phyloP scores from a whole-genome alignment of 1,140 invertebrate species.

The Scaptomyza graminum region DNA sequence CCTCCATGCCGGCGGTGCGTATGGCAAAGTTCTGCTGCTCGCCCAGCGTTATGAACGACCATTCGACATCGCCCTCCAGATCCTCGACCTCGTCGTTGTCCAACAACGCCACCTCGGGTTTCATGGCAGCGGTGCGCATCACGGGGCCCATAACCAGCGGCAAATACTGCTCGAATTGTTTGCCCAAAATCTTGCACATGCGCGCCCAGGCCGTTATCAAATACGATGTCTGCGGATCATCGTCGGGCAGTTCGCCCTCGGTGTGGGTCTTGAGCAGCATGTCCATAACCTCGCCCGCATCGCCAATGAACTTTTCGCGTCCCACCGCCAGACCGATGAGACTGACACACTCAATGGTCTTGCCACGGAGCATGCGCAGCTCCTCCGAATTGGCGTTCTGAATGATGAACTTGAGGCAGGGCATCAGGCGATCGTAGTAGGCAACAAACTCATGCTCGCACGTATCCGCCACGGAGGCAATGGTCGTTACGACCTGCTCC shows the following conservation, averaged over 20 bases:
- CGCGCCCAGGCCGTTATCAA: slow-evolving; percentile 99
- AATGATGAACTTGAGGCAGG: slow-evolving; percentile 98
- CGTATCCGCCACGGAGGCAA: slow-evolving; percentile 99
- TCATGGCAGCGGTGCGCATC: slow-evolving; percentile 96
- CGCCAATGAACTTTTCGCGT: slow-evolving; percentile 95
- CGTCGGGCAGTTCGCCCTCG: slow-evolving; percentile 92
- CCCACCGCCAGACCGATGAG: slow-evolving; percentile 99
- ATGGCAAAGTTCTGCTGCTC: slow-evolving; percentile 98
- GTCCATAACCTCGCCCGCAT: slow-evolving; percentile 98
- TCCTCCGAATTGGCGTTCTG: slow-evolving; percentile 95
- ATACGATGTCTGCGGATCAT: slow-evolving; percentile 99
- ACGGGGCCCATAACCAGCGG: slow-evolving; percentile 99
- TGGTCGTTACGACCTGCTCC: slow-evolving; percentile 98
- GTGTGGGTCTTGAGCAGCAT: slow-evolving; percentile 96
- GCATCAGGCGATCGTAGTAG: slow-evolving; percentile 94
- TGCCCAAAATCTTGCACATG: slow-evolving; percentile 98
- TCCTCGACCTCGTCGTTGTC: slow-evolving; percentile 96
- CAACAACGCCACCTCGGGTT: slow-evolving; percentile 98
- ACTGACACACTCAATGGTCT: slow-evolving; percentile 99
- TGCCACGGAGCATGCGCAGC: slow-evolving; percentile 94
- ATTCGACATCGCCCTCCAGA: slow-evolving; percentile 95
- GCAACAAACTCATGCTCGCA: slow-evolving; percentile 96
- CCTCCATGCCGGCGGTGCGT: slow-evolving; percentile 95
- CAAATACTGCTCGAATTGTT: slow-evolving; percentile 98
- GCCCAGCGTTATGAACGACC: slow-evolving; percentile 98